Evolutionary conservation across 2,797 vertebrate genomes (phyloP).

Genomic region (Coendou prehensilis): DNA sequence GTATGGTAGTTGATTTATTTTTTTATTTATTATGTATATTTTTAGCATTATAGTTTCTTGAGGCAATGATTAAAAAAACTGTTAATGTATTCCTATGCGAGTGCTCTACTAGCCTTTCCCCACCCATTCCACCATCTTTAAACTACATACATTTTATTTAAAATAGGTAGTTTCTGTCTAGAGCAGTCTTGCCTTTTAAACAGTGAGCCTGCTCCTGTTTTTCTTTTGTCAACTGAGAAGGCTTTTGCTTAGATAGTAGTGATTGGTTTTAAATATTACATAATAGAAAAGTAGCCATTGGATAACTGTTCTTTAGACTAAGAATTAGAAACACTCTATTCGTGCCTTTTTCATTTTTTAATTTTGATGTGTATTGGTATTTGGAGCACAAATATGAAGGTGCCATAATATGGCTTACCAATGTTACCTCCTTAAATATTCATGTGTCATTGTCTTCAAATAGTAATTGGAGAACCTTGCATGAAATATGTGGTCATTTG

Average conservation of each 20-base stretch:
- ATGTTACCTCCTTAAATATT: slow-evolving; percentile 87
- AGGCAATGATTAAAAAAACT: slow-evolving; percentile 86
- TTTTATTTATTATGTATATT: slow-evolving; percentile 89
- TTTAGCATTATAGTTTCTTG: slow-evolving; percentile 87
- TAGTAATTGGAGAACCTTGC: slow-evolving; percentile 87
- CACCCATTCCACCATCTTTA: slow-evolving; percentile 66
- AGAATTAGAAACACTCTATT: slow-evolving; percentile 78
- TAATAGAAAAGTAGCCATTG: slow-evolving; percentile 64
- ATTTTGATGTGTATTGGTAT: slow-evolving; percentile 79
- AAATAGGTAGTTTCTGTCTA: slow-evolving; percentile 77
- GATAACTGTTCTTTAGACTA: slow-evolving; percentile 76
- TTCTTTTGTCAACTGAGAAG: slow-evolving; percentile 61
- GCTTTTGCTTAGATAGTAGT: slow-evolving; percentile 74
- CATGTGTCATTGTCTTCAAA: slow-evolving; percentile 83
- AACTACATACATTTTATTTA: slow-evolving; percentile 82
- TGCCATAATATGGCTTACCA: slow-evolving; percentile 90
- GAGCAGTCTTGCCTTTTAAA: slow-evolving; percentile 65
- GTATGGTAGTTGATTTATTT: slow-evolving; percentile 84
- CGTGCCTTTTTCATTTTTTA: slow-evolving; percentile 81
- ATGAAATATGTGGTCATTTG: slow-evolving; percentile 85
- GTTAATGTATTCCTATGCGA: slow-evolving; percentile 86
- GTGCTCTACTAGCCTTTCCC: slow-evolving; percentile 79
- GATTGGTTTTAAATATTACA: slow-evolving; percentile 81
- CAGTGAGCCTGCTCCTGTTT: slow-evolving; percentile 74
- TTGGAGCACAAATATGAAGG: slow-evolving; percentile 89